Base-by-base conservation (phyloP, 2,888 invertebrate species). In the Cataglyphis livida region DNA sequence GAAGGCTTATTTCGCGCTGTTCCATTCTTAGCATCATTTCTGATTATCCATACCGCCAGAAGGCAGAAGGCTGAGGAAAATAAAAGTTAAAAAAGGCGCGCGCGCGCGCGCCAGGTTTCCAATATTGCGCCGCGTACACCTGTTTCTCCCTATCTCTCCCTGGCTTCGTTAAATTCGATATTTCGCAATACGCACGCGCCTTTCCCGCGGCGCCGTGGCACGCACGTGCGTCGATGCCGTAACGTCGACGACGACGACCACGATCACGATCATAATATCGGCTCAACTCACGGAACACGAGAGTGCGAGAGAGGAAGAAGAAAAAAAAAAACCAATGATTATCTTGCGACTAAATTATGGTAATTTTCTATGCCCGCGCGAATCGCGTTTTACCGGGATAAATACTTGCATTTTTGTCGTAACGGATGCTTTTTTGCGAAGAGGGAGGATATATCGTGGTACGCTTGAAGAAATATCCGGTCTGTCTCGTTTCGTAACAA, bases 131-230 rank as follows among this genome's bases (percentile, higher is more conserved):
- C 51, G 25, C 38, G 79, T 84, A 82, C 88, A 89, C 88, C 89
- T 89, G 85, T 88, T 88, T 87, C 84, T 83, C 74, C 81, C 81
- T 87, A 82, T 65, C 51, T 35, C 71, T 86, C 76, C 84, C 78
- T 83, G 84, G 84, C 84, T 90, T 90, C 91, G 88, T 90, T 91
- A 91, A 91, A 91, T 91, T 90, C 88, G 84, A 86, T 89, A 90
- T 90, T 90, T 89, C 90, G 89, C 87, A 90, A 90, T 86, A 82
- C 85, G 88, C 89, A 89, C 89, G 88, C 89, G 91, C 91, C 90
- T 88, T 91, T 90, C 87, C 83, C 87, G 88, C 85, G 89, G 88
- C 87, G 90, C 70, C 84, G 85, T 78, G 83, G 81, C 75, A 90
- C 89, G 90, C 90, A 89, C 89, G 90, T 89, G 87, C 89, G 90